Evolutionary conservation across 2,113 vertebrate genomes (phyloP).

Genomic region (Bubo scandiacus): DNA sequence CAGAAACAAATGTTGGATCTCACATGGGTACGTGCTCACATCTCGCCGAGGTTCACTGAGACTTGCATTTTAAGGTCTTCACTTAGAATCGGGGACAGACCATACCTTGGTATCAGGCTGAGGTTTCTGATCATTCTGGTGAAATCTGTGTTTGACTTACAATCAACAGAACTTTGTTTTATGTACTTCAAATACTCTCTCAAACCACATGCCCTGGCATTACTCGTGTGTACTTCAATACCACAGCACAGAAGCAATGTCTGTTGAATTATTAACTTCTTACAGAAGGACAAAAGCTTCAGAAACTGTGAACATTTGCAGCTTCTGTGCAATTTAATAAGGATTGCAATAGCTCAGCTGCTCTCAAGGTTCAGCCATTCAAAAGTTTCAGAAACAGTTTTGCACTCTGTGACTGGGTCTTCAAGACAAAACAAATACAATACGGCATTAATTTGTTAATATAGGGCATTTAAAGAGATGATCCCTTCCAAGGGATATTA

Average conservation of each 20-base stretch:
- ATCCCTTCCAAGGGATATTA: background rate
- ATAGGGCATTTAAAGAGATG: background rate
- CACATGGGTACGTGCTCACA: accelerated
- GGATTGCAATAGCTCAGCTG: background rate
- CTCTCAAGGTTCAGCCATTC: background rate
- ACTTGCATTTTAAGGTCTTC: background rate
- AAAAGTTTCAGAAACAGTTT: background rate
- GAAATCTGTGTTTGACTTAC: background rate
- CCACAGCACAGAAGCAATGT: background rate
- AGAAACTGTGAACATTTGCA: background rate
- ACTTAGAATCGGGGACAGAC: background rate
- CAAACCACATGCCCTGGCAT: background rate
- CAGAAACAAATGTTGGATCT: background rate
- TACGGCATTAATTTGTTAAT: background rate
- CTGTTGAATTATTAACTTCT: background rate
- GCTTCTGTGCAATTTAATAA: background rate
- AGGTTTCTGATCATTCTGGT: background rate
- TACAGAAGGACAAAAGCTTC: background rate
- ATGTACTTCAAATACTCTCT: background rate
- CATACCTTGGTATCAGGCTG: background rate
- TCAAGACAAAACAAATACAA: background rate
- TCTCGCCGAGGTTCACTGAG: background rate
- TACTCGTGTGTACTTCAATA: background rate
- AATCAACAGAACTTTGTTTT: background rate
- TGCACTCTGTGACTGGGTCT: background rate